Conservation (phyloP, 2,113 vertebrate genomes). For the Colinus virginianus region DNA sequence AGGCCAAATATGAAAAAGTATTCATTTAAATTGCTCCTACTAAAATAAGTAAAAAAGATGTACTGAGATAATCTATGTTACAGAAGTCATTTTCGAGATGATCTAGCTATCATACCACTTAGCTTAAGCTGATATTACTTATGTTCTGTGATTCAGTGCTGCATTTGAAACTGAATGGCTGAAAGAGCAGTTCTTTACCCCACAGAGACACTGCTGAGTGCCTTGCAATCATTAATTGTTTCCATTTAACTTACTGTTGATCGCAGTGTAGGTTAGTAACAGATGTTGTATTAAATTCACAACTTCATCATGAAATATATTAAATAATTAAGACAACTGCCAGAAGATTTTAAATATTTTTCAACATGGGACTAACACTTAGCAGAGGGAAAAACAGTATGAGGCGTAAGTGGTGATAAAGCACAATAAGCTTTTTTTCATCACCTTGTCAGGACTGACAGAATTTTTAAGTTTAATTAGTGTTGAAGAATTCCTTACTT, state of each 20-base stretch:
- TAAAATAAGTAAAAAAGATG: background rate
- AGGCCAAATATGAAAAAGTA: background rate
- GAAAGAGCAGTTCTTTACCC: background rate
- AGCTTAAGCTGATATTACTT: background rate
- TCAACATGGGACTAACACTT: background rate
- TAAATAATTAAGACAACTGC: background rate
- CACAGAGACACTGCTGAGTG: background rate
- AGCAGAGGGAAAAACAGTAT: background rate
- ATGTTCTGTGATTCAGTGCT: background rate
- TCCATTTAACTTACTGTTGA: background rate
- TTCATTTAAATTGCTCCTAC: background rate
- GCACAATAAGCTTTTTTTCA: background rate
- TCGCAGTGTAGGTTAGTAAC: background rate
- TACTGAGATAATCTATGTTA: background rate
- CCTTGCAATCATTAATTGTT: background rate
- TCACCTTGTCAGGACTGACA: background rate
- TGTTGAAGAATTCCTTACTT: background rate
- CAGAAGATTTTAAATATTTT: background rate
- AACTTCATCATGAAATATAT: background rate
- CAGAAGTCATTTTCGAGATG: background rate
- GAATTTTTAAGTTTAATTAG: background rate
- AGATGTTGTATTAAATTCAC: background rate
- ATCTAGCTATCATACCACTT: background rate
- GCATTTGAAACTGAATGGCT: background rate
- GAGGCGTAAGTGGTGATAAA: background rate